Evolutionary conservation across 2,113 vertebrate species (phyloP).

Genomic region (Microcebus jonahi): DNA sequence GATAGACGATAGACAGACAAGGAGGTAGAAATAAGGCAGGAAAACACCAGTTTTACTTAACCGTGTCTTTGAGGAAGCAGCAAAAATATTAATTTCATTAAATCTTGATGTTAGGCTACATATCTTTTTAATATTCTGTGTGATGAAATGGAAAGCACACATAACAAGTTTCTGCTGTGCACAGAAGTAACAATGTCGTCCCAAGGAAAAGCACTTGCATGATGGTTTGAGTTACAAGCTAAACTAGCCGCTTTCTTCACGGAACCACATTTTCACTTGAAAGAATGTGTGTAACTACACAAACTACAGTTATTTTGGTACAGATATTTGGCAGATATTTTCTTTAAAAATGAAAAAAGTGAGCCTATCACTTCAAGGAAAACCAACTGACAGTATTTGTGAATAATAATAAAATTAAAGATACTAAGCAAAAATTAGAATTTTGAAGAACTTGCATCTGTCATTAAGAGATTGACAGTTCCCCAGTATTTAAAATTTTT

Average conservation of each 20-base stretch:
- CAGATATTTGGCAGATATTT: accelerated
- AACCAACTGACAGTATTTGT: too few species aligned
- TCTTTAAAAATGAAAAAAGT: background rate
- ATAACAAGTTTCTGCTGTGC: accelerated
- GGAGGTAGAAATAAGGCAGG: background rate
- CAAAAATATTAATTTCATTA: accelerated
- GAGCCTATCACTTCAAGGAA: background rate
- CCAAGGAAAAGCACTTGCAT: accelerated
- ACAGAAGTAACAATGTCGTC: accelerated
- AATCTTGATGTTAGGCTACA: too few species aligned
- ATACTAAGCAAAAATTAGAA: too few species aligned
- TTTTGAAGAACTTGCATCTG: background rate
- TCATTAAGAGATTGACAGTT: too few species aligned
- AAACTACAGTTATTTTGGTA: accelerated
- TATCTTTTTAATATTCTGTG: too few species aligned
- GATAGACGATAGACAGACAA: accelerated
- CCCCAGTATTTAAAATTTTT: background rate
- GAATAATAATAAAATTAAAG: background rate
- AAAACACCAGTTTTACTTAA: background rate
- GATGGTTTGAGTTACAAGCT: accelerated
- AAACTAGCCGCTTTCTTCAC: accelerated
- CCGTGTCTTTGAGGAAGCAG: background rate
- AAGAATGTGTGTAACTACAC: accelerated
- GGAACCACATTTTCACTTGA: accelerated
- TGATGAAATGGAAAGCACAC: background rate